These are phyloP conservation scores for Melinaea menophilus DNA, from an alignment of 2,888 invertebrate species.

Conservation along the genomic window DNA sequence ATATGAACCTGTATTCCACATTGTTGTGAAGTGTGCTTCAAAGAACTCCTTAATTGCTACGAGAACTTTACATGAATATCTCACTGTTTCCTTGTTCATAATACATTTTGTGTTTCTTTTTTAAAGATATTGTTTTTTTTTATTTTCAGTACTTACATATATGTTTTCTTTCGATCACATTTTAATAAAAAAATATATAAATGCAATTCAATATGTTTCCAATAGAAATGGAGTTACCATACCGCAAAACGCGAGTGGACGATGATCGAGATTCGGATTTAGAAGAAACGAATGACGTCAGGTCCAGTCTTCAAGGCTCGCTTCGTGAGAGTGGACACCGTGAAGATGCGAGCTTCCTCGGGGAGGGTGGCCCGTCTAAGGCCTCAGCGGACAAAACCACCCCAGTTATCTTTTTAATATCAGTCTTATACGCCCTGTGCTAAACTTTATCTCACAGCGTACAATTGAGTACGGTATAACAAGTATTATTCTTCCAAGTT, in stretches of 20 bases:
- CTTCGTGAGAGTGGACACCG: constrained; percentile 78
- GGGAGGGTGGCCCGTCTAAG: constrained; percentile 53
- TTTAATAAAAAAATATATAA: too few relatives aligned
- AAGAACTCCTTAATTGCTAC: neutral
- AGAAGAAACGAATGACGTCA: constrained; percentile 74
- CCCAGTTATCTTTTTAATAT: constrained; percentile 60
- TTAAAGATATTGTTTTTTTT: neutral
- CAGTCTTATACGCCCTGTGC: constrained; percentile 55
- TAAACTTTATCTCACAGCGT: constrained; percentile 60
- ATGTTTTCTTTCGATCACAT: too few relatives aligned
- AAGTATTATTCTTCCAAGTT: constrained; percentile 45
- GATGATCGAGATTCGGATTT: constrained; percentile 59
- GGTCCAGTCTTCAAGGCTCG: constrained; percentile 82
- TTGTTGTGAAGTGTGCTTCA: neutral
- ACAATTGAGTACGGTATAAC: constrained; percentile 31
- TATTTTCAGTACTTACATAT: too few relatives aligned
- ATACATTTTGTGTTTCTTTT: neutral
- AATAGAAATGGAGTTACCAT: constrained; percentile 80
- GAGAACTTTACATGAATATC: neutral
- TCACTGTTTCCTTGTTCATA: neutral
- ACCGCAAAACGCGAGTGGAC: constrained; percentile 72
- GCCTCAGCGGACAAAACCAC: constrained; percentile 42
- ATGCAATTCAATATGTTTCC: neutral
- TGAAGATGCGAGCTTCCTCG: constrained; percentile 68
- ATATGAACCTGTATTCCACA: too few relatives aligned